phyloP scores from a whole-genome alignment of 2,888 invertebrate genomes.

The Aphidoletes aphidimyza region DNA sequence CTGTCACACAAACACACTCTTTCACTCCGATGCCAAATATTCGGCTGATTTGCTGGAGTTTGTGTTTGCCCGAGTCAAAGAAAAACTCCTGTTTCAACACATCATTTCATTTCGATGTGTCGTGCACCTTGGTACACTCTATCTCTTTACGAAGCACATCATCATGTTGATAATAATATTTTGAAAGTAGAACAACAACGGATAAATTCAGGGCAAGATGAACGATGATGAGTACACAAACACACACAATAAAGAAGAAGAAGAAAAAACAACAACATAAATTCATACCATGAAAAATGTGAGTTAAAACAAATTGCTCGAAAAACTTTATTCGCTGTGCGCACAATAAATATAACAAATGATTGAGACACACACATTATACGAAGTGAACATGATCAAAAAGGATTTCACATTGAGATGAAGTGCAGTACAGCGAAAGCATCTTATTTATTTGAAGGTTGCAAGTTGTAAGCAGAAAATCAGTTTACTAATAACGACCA shows the following conservation, averaged over 20 bases:
- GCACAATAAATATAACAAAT: slow-evolving; percentile 5
- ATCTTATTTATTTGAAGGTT: neutral
- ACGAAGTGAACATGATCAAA: neutral
- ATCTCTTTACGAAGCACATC: neutral
- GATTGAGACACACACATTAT: neutral
- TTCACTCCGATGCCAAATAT: no score
- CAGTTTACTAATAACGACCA: slow-evolving; percentile 1
- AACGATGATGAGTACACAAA: neutral
- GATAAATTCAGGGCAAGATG: neutral
- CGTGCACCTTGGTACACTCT: neutral
- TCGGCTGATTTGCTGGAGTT: neutral
- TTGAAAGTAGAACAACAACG: neutral
- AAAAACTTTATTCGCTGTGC: slow-evolving; percentile 20
- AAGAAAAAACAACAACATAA: neutral
- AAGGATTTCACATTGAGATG: neutral
- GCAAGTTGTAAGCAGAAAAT: neutral
- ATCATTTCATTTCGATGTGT: neutral
- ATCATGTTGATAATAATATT: neutral
- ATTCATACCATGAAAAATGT: neutral
- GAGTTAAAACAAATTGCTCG: slow-evolving; percentile 22
- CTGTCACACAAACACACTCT: no score
- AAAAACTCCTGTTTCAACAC: neutral
- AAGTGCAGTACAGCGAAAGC: neutral
- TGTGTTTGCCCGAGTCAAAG: neutral
- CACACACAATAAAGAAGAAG: neutral